Evolutionary conservation across 2,113 vertebrate species (phyloP).

Genomic region (Hippocampus zosterae): DNA sequence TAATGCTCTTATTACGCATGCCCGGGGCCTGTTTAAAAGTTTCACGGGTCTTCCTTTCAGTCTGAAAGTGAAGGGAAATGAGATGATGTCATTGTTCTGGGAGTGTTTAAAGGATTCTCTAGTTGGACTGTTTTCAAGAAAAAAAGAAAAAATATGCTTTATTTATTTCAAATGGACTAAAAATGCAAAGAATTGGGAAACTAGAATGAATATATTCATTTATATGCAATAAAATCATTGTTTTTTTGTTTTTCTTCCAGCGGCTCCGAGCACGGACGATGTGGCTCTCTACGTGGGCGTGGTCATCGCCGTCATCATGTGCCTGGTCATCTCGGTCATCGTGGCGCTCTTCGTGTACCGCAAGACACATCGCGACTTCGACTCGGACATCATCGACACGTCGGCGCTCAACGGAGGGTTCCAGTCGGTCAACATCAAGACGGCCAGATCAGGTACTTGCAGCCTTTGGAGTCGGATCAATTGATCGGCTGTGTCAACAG

Average conservation of each 20-base stretch:
- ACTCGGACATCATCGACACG: constrained; percentile 91
- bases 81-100: background rate
- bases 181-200: no score
- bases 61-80: constrained; percentile 2
- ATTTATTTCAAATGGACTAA: no score
- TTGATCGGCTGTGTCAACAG: background rate
- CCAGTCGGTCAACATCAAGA: constrained; percentile 93
- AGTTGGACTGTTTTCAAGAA: background rate
- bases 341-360: constrained; percentile 91
- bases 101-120: background rate
- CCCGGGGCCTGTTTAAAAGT: constrained; percentile 36
- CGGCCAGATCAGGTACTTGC: constrained; percentile 85
- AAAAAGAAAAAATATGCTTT: background rate
- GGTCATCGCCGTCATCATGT: constrained; percentile 89
- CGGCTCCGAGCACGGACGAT: constrained; percentile 86
- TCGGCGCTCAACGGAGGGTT: constrained; percentile 90
- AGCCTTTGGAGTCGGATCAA: background rate
- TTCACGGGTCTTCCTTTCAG: constrained; percentile 26
- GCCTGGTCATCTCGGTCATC: constrained; percentile 85
- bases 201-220: no score
- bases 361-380: constrained; percentile 92
- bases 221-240: background rate
- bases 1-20: constrained; percentile 32
- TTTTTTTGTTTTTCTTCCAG: constrained; percentile 47
- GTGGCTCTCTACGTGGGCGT: constrained; percentile 90